These are phyloP conservation scores for Dipus sagitta DNA, from an alignment of 2,797 vertebrate genomes.

Conservation along the genomic window DNA sequence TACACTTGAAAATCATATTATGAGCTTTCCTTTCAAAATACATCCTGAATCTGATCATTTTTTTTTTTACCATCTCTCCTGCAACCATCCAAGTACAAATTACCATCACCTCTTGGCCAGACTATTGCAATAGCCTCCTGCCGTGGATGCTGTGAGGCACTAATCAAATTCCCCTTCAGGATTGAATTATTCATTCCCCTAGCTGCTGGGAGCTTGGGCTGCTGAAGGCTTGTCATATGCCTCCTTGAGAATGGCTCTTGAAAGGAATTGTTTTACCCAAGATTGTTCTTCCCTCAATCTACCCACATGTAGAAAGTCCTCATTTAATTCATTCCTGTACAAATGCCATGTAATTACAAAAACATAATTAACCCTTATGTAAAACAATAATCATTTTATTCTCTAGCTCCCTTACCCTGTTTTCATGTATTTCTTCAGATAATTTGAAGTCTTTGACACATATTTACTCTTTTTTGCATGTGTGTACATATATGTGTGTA, in stretches of 20 bases:
- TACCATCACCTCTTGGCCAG: neutral
- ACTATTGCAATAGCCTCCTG: neutral
- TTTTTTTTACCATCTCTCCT: conserved; percentile 20
- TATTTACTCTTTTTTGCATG: neutral
- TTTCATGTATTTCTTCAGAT: conserved; percentile 9
- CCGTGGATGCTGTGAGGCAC: too few species aligned
- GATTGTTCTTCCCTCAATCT: neutral
- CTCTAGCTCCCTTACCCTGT: neutral
- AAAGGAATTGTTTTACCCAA: neutral
- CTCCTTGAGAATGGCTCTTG: neutral
- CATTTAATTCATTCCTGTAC: neutral
- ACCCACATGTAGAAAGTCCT: neutral
- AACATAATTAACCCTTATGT: neutral
- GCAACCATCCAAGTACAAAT: neutral
- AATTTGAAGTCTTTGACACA: neutral
- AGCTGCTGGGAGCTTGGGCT: neutral
- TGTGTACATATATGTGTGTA: fast-evolving
- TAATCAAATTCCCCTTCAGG: conserved; percentile 7
- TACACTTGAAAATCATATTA: neutral
- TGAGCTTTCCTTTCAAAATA: conserved; percentile 10
- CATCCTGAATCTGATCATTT: neutral
- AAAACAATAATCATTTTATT: neutral
- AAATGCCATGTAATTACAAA: conserved; percentile 10
- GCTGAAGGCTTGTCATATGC: neutral
- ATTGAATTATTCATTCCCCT: neutral